Percentiles rank a stretch among this genome's conserved stretches.
Evolutionary conservation across 2,888 invertebrate species (phyloP).

Genomic region (Crepidodera aurea): DNA sequence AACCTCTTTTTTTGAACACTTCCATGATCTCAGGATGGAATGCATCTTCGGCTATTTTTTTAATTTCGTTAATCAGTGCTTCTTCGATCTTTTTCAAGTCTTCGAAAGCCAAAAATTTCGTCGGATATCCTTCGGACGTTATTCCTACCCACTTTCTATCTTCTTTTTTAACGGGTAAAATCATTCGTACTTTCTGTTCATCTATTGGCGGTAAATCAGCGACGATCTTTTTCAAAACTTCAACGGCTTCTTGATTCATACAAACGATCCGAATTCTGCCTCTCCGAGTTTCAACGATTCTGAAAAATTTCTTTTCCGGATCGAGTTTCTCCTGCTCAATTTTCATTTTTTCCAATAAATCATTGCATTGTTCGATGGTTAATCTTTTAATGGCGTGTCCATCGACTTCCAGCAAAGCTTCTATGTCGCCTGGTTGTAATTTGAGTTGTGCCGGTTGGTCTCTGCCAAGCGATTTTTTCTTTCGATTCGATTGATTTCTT

Average conservation of each 20-base stretch:
- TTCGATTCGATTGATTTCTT: neutral
- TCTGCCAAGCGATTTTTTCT: neutral
- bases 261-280: constrained; percentile 16
- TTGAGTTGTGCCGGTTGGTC: neutral
- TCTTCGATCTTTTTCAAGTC: neutral
- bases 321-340: neutral
- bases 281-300: neutral
- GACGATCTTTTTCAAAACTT: constrained; percentile 20
- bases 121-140: constrained; percentile 14
- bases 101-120: constrained; percentile 12
- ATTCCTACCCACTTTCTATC: constrained; percentile 5
- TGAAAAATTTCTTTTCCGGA: neutral
- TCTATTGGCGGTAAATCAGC: constrained; percentile 20
- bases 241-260: constrained; percentile 21
- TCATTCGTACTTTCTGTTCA: constrained; percentile 12
- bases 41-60: neutral
- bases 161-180: constrained; percentile 16
- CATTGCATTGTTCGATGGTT: neutral
- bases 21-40: constrained; percentile 17
- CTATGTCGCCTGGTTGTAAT: neutral
- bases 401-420: neutral
- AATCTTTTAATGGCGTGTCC: neutral
- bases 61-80: neutral
- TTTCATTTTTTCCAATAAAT: neutral
- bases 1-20: constrained; percentile 10